Percentiles rank a stretch among this genome's conserved stretches.
These are phyloP conservation scores for Salmo trutta DNA, from an alignment of 2,797 vertebrate species.

Conservation along the genomic window DNA sequence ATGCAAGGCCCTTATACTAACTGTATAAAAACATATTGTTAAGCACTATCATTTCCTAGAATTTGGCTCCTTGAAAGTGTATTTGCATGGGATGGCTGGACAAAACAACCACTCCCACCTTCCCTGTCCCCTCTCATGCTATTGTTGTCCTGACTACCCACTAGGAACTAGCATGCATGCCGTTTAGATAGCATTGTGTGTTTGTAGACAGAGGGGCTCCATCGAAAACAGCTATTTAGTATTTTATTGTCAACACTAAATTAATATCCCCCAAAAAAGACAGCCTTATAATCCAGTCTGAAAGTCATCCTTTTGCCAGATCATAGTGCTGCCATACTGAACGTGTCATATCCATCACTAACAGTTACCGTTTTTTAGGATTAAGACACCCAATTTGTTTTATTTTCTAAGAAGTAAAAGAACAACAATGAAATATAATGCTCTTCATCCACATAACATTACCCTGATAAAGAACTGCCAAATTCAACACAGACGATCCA, in stretches of 20 bases:
- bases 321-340: background rate
- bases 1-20: background rate
- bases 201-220: background rate
- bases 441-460: background rate
- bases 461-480: too few species aligned
- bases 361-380: too few species aligned
- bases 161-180: slow-evolving; percentile 3
- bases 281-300: background rate
- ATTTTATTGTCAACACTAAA: background rate
- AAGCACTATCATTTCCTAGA: background rate
- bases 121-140: slow-evolving; percentile 27
- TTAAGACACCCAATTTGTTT: too few species aligned
- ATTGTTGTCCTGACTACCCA: slow-evolving; percentile 59
- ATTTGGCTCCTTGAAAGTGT: background rate
- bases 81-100: slow-evolving; percentile 52
- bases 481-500: background rate
- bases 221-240: background rate
- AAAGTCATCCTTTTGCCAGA: background rate
- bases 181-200: background rate
- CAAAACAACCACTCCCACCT: slow-evolving; percentile 70
- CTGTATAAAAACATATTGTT: background rate
- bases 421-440: background rate
- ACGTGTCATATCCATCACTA: too few species aligned
- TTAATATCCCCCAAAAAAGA: background rate
- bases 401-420: background rate